A percentile compares a stretch with the other conserved stretches of the same genome.
Evolutionary conservation across 92 coral and sea anemone species (phyloP).

Genomic region (Porites rus): DNA sequence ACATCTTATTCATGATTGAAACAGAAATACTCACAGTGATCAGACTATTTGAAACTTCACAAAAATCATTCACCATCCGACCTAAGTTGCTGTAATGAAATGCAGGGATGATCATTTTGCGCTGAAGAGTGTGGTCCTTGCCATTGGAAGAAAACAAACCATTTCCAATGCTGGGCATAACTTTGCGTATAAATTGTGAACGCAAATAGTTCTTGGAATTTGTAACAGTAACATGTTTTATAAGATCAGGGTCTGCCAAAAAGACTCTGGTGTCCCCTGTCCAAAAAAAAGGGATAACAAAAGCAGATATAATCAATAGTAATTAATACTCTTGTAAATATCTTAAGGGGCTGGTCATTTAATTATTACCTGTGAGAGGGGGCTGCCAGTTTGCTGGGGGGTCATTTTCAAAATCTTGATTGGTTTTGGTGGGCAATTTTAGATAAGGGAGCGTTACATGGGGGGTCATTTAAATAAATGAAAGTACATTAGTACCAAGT

Average conservation of each 20-base stretch:
- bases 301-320: no score
- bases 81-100: conserved; percentile 67
- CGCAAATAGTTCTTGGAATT: conserved; percentile 65
- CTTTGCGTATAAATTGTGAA: conserved; percentile 8
- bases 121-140: conserved; percentile 74
- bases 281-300: background rate
- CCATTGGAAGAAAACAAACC: conserved; percentile 80
- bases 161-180: conserved; percentile 57
- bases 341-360: background rate
- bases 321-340: background rate
- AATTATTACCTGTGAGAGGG: no score
- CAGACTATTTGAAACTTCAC: conserved; percentile 49
- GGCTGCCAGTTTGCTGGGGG: no score
- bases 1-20: no score
- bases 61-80: conserved; percentile 71
- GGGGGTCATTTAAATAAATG: no score
- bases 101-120: conserved; percentile 84
- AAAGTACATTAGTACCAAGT: no score
- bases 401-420: no score
- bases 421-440: no score
- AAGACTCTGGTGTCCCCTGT: conserved; percentile 54
- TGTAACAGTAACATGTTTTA: conserved; percentile 77
- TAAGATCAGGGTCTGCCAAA: conserved; percentile 72
- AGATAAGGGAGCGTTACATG: no score
- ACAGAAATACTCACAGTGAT: conserved; percentile 55